These are phyloP conservation scores for Buceros bicornis DNA, from an alignment of 2,797 vertebrate species.

Conservation along the genomic window DNA sequence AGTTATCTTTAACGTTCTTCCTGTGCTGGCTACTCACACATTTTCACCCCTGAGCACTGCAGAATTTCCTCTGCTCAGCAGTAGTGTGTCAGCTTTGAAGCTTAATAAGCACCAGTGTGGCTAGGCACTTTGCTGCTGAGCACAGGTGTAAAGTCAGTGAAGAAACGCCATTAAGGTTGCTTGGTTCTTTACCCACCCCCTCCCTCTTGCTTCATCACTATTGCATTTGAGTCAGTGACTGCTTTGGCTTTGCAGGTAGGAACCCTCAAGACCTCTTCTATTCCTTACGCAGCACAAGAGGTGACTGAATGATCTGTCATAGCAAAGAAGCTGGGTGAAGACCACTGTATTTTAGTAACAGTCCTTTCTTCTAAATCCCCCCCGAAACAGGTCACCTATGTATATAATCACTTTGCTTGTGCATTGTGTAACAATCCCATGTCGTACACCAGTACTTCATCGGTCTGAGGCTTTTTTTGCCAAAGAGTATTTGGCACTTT, in stretches of 20 bases:
- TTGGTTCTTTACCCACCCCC: neutral
- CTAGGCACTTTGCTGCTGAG: neutral
- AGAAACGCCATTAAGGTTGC: neutral
- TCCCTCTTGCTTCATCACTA: neutral
- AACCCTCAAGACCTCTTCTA: neutral
- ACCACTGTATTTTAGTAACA: neutral
- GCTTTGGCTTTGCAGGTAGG: neutral
- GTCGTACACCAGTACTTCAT: neutral
- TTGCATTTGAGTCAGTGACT: neutral
- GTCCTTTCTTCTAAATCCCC: neutral
- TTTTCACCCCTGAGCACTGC: neutral
- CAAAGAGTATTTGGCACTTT: neutral
- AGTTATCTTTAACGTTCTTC: constrained; percentile 28
- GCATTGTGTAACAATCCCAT: neutral
- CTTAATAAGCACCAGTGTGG: neutral
- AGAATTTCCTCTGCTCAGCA: neutral
- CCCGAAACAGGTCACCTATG: neutral
- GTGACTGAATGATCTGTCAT: neutral
- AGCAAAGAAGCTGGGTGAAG: neutral
- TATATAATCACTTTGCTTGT: neutral
- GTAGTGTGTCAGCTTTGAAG: neutral
- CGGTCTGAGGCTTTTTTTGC: neutral
- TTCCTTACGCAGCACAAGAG: neutral
- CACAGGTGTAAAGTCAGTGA: neutral
- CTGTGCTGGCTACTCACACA: neutral